Conservation (phyloP, 2,797 vertebrate genomes). For the Rhodeus uyekii region DNA sequence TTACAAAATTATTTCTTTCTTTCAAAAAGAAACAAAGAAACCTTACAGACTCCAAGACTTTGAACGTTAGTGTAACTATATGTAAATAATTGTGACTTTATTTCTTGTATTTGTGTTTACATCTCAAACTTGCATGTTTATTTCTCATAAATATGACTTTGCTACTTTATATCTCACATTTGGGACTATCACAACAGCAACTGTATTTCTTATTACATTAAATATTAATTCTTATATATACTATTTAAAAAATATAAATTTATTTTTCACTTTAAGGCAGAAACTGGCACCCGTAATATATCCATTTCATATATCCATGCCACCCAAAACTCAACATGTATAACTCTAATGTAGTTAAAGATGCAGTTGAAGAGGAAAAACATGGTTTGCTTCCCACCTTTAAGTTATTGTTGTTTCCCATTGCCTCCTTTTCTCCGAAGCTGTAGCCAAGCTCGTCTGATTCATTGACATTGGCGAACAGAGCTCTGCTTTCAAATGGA, state of each 20-base stretch:
- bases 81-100: not conserved
- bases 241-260: not conserved
- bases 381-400: constrained; percentile 62
- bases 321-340: not conserved
- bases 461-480: not conserved
- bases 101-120: not conserved
- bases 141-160: not conserved
- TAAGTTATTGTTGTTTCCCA: constrained; percentile 67
- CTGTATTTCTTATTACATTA: not conserved
- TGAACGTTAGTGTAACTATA: not conserved
- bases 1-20: not conserved
- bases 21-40: too few species aligned
- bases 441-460: constrained; percentile 43
- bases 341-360: not conserved
- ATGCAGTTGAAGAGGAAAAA: not conserved
- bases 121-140: not conserved
- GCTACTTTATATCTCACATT: not conserved
- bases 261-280: not conserved
- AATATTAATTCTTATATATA: not conserved
- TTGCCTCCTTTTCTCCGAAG: constrained; percentile 58
- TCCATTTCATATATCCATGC: not conserved
- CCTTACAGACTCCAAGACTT: not conserved
- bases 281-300: not conserved
- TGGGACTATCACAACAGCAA: not conserved
- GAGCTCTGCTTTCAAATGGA: constrained; percentile 40